These are phyloP conservation scores for Trichogramma pretiosum DNA, from an alignment of 1,140 invertebrate species.

Conservation along the genomic window DNA sequence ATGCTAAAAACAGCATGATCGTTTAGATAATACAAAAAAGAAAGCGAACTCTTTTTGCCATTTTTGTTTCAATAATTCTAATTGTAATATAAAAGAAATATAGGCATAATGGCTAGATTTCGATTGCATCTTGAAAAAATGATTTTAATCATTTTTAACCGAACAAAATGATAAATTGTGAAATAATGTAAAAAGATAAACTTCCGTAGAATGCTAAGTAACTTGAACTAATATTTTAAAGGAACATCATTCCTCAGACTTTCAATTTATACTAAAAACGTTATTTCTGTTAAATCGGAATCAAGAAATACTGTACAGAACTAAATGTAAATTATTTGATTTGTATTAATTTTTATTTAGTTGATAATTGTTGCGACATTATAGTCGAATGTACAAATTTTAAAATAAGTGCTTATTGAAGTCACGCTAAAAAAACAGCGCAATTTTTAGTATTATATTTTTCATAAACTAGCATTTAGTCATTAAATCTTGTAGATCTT, in stretches of 20 bases:
- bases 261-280: too few species aligned
- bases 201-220: too few species aligned
- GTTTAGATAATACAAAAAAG: background rate
- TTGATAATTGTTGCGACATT: slow-evolving; percentile 26
- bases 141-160: too few species aligned
- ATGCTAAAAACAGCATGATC: background rate
- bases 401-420: slow-evolving; percentile 25
- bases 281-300: too few species aligned
- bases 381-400: slow-evolving; percentile 33
- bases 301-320: slow-evolving; percentile 40
- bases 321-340: slow-evolving; percentile 36
- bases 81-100: too few species aligned
- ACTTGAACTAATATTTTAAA: too few species aligned
- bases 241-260: too few species aligned
- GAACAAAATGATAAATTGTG: too few species aligned
- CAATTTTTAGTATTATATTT: slow-evolving; percentile 44
- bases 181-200: too few species aligned
- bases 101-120: too few species aligned
- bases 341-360: slow-evolving; percentile 29
- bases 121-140: too few species aligned
- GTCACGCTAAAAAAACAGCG: slow-evolving; percentile 34
- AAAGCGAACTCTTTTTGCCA: background rate
- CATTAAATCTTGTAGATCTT: slow-evolving; percentile 29
- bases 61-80: too few species aligned
- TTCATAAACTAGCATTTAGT: slow-evolving; percentile 44